These are phyloP conservation scores for Agrotis clavis DNA, from an alignment of 2,888 invertebrate genomes.

Conservation along the genomic window DNA sequence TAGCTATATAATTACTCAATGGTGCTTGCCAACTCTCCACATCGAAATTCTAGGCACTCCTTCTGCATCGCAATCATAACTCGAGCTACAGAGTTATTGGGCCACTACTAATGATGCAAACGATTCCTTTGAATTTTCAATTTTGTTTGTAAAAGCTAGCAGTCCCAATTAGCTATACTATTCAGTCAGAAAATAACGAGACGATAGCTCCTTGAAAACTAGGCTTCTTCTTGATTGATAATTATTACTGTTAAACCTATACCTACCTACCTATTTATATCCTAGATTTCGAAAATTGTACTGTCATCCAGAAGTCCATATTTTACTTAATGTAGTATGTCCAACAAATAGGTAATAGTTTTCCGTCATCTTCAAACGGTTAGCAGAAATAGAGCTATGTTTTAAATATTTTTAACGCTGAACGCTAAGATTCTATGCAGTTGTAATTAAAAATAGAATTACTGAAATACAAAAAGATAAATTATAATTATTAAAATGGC, in stretches of 20 bases:
- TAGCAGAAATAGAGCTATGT: not conserved
- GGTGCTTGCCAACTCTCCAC: not conserved
- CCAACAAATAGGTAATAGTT: too few relatives aligned
- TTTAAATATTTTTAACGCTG: not conserved
- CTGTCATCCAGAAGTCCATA: too few relatives aligned
- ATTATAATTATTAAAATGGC: too few relatives aligned
- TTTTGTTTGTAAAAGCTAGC: not conserved
- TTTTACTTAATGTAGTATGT: too few relatives aligned
- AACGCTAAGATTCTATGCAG: not conserved
- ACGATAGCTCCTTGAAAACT: too few relatives aligned
- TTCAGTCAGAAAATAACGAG: not conserved
- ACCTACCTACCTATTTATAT: not conserved
- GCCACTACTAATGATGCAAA: not conserved
- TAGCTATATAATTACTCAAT: too few relatives aligned
- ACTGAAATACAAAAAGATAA: not conserved
- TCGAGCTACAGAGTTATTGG: constrained; percentile 6
- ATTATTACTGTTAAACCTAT: not conserved
- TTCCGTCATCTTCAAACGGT: not conserved
- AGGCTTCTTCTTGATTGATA: not conserved
- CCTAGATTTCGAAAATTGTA: not conserved
- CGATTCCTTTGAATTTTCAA: constrained; percentile 1
- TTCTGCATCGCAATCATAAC: not conserved
- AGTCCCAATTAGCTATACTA: not conserved
- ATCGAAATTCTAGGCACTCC: not conserved
- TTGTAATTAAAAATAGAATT: not conserved